Evolutionary conservation across 2,797 vertebrate genomes (phyloP), one percentile per base, ranked within the genome.

Genomic region (Crax fasciolata): DNA sequence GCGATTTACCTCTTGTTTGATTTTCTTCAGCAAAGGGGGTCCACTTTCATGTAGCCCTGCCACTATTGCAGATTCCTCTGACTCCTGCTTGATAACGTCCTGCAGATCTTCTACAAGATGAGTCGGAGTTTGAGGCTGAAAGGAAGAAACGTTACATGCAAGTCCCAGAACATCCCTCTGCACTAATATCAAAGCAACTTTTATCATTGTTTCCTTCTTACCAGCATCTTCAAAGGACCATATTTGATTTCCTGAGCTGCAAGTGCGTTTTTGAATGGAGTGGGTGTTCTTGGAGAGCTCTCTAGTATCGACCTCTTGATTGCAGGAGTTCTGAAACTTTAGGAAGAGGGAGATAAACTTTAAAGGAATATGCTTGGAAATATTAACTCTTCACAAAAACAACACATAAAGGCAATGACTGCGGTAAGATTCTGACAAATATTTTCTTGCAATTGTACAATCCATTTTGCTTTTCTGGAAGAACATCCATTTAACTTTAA

Each of bases 1-100:
- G 91, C 77, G 67, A 71, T 89, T 97, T 98, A 99, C 99, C 99
- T 99, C 99, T 98, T 99, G 99, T 97, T 99, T 99, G 94, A 99
- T 99, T 98, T 99, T 99, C 97, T 99, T 99, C 87, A 99, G 97
- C 63, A 99, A 98, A 94, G 99, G 99, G 76, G 98, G 98, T 43
- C 99, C 99, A 21, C 97, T 97, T 95, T 98, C 97, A 90, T 97
- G 97, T 94, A 98, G 97, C 62, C 98, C 98, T n/a, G 97, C 76
- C 73, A 98, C 97, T 93, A 99, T 98, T 66, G 98, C 98, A 94
- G 99, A 98, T 97, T 99, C 99, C 94, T 99, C 98, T 2, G 99
- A 98, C 97, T 99, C 99, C 97, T 99, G 99, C 94, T 99, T 99
- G 96, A 99, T 99, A 96, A 98, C 98, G 41, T 98, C 99, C 77